These are phyloP conservation scores for Montipora foliosa DNA, from an alignment of 64 coral and sea anemone genomes.

Conservation along the genomic window DNA sequence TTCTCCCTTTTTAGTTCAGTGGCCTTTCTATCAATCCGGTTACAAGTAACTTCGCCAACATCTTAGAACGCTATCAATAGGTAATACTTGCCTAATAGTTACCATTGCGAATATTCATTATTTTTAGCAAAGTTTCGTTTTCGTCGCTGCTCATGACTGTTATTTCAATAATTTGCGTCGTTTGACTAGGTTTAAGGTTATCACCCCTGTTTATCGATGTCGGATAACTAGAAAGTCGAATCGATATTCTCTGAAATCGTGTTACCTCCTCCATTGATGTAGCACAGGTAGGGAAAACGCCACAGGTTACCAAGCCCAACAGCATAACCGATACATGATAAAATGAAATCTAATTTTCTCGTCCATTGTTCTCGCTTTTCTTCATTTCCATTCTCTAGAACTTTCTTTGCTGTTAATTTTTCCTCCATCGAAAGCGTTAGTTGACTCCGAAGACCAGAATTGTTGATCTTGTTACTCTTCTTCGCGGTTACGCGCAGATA, in stretches of 20 bases:
- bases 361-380: conserved; percentile 33
- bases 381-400: not conserved
- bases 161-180: too few relatives aligned
- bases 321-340: conserved; percentile 20
- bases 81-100: too few relatives aligned
- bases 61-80: too few relatives aligned
- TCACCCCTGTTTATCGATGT: too few relatives aligned
- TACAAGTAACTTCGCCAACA: too few relatives aligned
- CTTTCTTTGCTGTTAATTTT: not conserved
- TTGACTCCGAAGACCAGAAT: not conserved
- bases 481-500: not conserved
- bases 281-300: conserved; percentile 25
- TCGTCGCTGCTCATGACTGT: too few relatives aligned
- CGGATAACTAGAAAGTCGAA: not conserved
- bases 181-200: too few relatives aligned
- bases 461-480: not conserved
- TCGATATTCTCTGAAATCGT: not conserved
- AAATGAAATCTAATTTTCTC: conserved; percentile 35
- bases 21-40: too few relatives aligned
- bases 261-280: conserved; percentile 44
- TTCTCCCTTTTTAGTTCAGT: too few relatives aligned
- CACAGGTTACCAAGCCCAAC: conserved; percentile 31
- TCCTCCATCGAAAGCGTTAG: not conserved
- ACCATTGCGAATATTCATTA: too few relatives aligned
- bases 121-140: too few relatives aligned